Conservation (phyloP, 23 tunicate species). For the Halocynthia roretzi region DNA sequence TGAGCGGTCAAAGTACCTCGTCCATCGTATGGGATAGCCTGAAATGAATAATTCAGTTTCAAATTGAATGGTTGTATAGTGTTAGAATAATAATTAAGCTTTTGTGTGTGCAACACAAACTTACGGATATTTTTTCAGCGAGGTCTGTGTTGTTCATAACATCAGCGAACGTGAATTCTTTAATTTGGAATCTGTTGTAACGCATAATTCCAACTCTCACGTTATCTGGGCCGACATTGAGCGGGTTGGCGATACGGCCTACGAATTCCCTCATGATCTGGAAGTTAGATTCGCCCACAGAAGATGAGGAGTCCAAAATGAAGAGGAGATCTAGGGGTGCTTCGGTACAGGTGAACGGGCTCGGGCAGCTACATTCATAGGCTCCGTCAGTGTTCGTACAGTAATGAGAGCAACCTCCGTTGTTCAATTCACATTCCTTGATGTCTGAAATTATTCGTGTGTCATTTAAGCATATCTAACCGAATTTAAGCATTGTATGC, state of each 20-base stretch:
- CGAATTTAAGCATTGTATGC: neutral
- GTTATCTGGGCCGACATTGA: constrained; percentile 52
- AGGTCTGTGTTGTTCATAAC: constrained; percentile 48
- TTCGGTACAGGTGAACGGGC: constrained; percentile 33
- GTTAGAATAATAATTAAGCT: neutral
- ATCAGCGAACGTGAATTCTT: constrained; percentile 46
- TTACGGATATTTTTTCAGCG: constrained; percentile 37
- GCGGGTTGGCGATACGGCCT: constrained; percentile 13
- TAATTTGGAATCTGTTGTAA: constrained; percentile 57
- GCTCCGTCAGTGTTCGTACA: constrained; percentile 83
- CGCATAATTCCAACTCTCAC: constrained; percentile 67
- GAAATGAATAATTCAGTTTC: neutral
- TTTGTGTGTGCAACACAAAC: neutral
- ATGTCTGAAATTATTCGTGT: constrained; percentile 45
- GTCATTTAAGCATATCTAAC: neutral
- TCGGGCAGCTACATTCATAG: constrained; percentile 69
- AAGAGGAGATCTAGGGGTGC: constrained; percentile 73
- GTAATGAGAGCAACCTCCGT: constrained; percentile 93
- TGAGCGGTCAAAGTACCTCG: constrained; percentile 79
- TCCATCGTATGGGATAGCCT: constrained; percentile 75
- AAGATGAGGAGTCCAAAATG: constrained; percentile 89
- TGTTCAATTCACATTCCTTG: constrained; percentile 83
- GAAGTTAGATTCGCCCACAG: constrained; percentile 70
- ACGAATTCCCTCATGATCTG: constrained; percentile 46
- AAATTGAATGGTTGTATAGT: neutral